Conservation (phyloP, 2,113 vertebrate species). For the Antidorcas marsupialis region DNA sequence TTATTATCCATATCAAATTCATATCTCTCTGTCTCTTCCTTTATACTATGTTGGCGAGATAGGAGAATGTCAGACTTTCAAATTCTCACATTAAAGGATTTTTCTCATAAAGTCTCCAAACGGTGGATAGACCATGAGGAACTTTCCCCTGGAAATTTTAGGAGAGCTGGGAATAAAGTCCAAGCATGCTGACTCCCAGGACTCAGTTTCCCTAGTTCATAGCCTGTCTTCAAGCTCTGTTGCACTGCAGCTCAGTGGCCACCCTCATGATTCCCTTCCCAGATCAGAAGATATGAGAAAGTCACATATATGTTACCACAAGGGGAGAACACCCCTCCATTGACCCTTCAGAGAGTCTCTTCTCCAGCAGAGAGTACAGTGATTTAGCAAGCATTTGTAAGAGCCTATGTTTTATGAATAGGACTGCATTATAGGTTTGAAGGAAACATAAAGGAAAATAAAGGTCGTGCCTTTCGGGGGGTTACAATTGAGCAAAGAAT, state of each 20-base stretch:
- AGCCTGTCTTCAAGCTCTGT: neutral
- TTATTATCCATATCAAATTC: neutral
- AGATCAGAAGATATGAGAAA: neutral
- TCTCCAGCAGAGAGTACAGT: neutral
- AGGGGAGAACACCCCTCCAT: neutral
- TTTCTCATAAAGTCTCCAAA: neutral
- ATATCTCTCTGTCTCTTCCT: neutral
- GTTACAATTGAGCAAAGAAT: neutral
- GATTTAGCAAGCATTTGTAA: neutral
- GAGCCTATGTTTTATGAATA: neutral
- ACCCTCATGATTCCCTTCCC: neutral
- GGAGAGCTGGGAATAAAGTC: neutral
- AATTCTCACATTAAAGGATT: neutral
- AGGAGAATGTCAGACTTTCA: neutral
- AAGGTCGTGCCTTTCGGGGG: neutral
- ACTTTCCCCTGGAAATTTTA: neutral
- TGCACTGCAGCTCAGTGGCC: neutral
- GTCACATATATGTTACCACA: neutral
- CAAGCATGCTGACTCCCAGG: neutral
- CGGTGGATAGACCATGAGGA: neutral
- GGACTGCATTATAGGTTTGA: neutral
- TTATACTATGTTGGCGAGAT: neutral
- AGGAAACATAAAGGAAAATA: neutral
- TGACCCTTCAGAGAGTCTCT: neutral
- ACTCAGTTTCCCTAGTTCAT: neutral